Base-by-base conservation (phyloP, 2,113 vertebrate genomes). In the Leucopternis melanops region DNA sequence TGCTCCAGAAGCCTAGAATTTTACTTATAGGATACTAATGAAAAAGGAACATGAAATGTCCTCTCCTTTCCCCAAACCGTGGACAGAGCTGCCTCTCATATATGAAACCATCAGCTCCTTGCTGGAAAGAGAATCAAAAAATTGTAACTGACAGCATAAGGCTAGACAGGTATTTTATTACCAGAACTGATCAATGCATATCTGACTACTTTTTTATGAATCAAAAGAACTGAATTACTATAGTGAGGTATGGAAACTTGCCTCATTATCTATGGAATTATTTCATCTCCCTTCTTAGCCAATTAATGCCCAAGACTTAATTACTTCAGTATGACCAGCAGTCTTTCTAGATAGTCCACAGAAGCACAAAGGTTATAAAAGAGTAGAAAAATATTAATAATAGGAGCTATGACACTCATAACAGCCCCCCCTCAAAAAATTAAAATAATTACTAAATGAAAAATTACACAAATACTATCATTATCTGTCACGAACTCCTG, bases 1-100 rank as follows among this genome's bases (percentile, higher is more conserved):
- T 47, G 36, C 36, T 77, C 31, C 67, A 65, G 29, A 16, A 54
- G 14, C 40, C 38, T 77, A 25, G 16, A n/a, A 77, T 57, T 77
- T 50, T 67, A 61, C 29, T 29, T 50, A 8, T 0, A 72, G n/a
- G 4, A 15, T 8, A 36, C 25, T 36, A 17, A 75, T 0, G 38
- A 42, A 87, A 45, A 34, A 50, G 12, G n/a, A 79, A 62, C 15
- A 45, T 5, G 38, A 71, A 8, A 19, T 67, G 45, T 74, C 42
- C 63, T 81, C 47, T 71, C 66, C 22, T 55, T 31, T 72, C 14
- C 49, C 26, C 58, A 47, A n/a, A 52, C 2, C 1, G 0, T 4
- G 8, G 57, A 49, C 34, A 74, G 34, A 81, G n/a, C 14, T 65
- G 5, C 36, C 36, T 61, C 29, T n/a, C 55, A 27, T 7, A 22